Base-by-base conservation (phyloP, 2,888 invertebrate species). In the Drosophila buzzatii region DNA sequence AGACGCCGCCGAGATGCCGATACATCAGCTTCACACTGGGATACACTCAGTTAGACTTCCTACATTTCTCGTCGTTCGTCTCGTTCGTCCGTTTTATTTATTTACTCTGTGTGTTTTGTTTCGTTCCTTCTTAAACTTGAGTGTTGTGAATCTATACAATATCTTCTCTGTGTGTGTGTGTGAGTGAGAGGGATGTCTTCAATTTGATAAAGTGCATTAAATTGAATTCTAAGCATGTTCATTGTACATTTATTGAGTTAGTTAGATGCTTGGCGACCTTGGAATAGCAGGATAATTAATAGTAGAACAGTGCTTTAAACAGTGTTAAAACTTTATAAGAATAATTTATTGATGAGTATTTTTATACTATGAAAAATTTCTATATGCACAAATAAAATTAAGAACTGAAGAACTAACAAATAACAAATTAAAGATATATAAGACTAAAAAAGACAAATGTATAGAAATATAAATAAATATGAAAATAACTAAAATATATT, bases 1-100 rank as follows among this genome's bases (percentile, higher is more conserved):
- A 82, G 74, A 82, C 73, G 70, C 81, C 73, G 70, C 78, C 75
- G 47, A 83, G 75, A 83, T 77, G 71, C 84, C 84, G 70, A 81
- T 79, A 75, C 80, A 81, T 79, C 70, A 76, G 63, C 85, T 65
- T 78, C 71, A 70, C 64, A 79, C 18, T 79, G 60, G 57, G 56
- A 65, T 69, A 65, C 76, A 63, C 70, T 53, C 74, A 64, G 18
- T 60, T 52, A 74, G 33, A 73, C 70, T 85, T 82, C 78, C 82
- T 74, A 81, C 61, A 74, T 69, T 70, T 75, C 57, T 39, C 45
- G 45, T 58, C 60, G 56, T 37, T 74, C 44, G 61, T 81, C 49
- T 58, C 64, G 56, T 41, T 74, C 44, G 67, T 81, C 53, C 70
- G 70, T 65, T 76, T 60, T 62, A 53, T 44, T 79, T 63, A 65